Evolutionary conservation across 2,797 vertebrate species (phyloP), one percentile per base, ranked within the genome.

Genomic region (Psittacula echo): DNA sequence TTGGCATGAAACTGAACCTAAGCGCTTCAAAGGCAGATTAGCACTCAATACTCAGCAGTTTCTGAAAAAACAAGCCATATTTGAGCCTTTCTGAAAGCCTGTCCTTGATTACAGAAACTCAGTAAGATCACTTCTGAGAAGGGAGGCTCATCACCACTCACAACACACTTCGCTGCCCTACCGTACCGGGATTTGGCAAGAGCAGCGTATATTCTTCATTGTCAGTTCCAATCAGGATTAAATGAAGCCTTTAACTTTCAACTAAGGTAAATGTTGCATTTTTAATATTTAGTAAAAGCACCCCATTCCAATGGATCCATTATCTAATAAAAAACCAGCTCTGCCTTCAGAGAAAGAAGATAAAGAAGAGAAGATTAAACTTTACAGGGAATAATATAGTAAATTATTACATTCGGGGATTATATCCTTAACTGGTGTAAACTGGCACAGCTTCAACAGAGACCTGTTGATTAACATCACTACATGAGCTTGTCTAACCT

Each of bases 241-340:
- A 96, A 90, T 20, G 81, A 94, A 96, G 67, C 70, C 80, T 60
- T 60, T 60, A 93, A 87, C 72, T 91, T 96, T 93, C 89, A 45
- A 89, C 77, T 85, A 91, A 97, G 96, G 91, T 93, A 95, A 95
- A 94, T 37, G 81, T 39, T 65, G 30, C 84, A 21, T 56, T 96
- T 94, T 97, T 97, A 98, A 94, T 97, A 96, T 97, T 97, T 97
- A 97, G 97, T 97, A 94, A 94, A 97, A 97, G 89, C 58, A 93
- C 82, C 58, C 90, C 93, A 82, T 96, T 94, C 96, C 93, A 94
- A 86, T 71, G 71, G 95, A 95, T 48, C 10, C 20, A 79, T 96
- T 95, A 94, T 88, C 94, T 96, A 92, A 95, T 93, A 82, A 86
- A 93, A 95, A 95, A 91, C 9, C 82, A 93, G n/a, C 39, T 86